phyloP scores from a whole-genome alignment of 2,797 vertebrate species.

The Nasua narica region DNA sequence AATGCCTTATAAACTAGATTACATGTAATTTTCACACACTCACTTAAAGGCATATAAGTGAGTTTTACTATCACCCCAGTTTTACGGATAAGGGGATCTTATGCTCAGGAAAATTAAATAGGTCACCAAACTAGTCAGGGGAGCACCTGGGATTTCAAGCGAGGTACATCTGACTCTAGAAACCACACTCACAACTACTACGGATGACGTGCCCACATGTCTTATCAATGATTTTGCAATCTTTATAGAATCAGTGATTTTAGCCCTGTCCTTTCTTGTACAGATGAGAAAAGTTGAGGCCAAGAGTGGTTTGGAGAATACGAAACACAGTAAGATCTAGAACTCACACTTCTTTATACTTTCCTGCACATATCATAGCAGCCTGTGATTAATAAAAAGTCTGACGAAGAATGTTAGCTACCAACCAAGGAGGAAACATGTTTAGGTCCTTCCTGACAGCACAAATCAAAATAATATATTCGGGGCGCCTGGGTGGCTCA shows the following conservation, averaged over 20 bases:
- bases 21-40: neutral
- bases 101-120: neutral
- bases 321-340: neutral
- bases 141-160: neutral
- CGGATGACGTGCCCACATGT: rapidly evolving
- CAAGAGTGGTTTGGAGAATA: neutral
- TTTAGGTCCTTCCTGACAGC: neutral
- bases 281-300: neutral
- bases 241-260: neutral
- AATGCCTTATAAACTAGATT: neutral
- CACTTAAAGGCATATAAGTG: neutral
- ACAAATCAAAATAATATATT: conserved; percentile 2
- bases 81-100: neutral
- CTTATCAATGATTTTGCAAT: neutral
- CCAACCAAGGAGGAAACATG: neutral
- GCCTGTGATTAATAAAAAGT: neutral
- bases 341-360: neutral
- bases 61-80: neutral
- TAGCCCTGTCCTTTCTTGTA: neutral
- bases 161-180: too few species aligned
- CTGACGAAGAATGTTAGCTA: neutral
- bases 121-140: neutral
- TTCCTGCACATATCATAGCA: neutral
- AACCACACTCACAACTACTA: neutral
- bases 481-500: too few species aligned